phyloP scores from a whole-genome alignment of 2,888 invertebrate species.

The Xylota sylvarum region DNA sequence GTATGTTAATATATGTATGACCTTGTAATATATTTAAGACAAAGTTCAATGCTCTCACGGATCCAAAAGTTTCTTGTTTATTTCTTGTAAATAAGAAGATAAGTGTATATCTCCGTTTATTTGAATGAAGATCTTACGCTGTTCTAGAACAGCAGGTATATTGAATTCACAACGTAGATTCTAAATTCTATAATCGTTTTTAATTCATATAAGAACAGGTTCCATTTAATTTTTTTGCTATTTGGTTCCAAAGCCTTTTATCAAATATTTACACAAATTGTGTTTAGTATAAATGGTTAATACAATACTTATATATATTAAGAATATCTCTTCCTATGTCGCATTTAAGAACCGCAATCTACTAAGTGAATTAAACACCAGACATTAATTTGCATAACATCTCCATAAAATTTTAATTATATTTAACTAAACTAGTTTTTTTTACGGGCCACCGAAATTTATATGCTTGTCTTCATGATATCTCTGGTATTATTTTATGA shows the following conservation, averaged over 20 bases:
- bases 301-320: background rate
- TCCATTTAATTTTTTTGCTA: background rate
- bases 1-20: too few relatives aligned
- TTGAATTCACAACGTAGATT: too few relatives aligned
- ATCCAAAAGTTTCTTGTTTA: too few relatives aligned
- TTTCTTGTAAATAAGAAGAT: too few relatives aligned
- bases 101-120: too few relatives aligned
- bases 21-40: too few relatives aligned
- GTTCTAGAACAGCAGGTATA: too few relatives aligned
- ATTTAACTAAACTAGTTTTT: slow-evolving; percentile 5
- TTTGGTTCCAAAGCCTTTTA: background rate
- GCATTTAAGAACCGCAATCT: background rate
- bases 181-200: too few relatives aligned
- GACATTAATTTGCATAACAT: background rate
- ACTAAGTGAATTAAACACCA: background rate
- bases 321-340: background rate
- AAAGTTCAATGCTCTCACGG: too few relatives aligned
- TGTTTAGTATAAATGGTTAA: background rate
- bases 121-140: too few relatives aligned
- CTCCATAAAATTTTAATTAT: background rate
- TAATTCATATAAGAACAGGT: background rate
- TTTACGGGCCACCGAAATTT: background rate
- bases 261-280: background rate
- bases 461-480: background rate
- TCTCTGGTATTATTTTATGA: background rate